Percentiles rank a stretch among this genome's conserved stretches.
phyloP scores from a whole-genome alignment of 2,113 vertebrate species.

The Megalops atlanticus region DNA sequence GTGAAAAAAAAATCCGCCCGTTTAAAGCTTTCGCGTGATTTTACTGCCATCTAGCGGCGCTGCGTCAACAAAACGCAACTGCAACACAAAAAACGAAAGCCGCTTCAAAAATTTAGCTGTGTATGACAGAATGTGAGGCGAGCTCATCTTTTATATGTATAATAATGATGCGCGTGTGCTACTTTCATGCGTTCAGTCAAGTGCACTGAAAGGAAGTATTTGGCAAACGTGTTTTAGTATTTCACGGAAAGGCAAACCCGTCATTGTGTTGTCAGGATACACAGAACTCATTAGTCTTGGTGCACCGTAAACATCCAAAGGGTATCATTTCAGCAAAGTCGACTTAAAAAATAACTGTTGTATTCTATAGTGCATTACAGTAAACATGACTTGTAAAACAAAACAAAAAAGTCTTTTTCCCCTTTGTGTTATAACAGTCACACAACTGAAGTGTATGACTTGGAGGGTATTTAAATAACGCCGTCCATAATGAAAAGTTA shows the following conservation, averaged over 20 bases:
- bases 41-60: slow-evolving; percentile 70
- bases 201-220: neutral
- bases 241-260: neutral
- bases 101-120: no score
- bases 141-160: no score
- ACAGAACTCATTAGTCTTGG: neutral
- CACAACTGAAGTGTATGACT: neutral
- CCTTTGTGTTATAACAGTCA: neutral
- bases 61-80: neutral
- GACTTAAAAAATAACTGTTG: neutral
- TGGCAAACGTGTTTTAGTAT: neutral
- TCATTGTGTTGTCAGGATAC: neutral
- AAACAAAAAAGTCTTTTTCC: neutral
- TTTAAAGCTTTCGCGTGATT: slow-evolving; percentile 37
- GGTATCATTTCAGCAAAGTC: neutral
- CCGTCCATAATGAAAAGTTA: slow-evolving; percentile 22
- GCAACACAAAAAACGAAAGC: no score
- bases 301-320: neutral
- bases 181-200: neutral
- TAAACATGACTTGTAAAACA: neutral
- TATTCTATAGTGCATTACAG: no score
- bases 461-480: slow-evolving; percentile 1
- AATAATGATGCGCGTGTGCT: no score
- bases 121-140: no score
- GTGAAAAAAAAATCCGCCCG: slow-evolving; percentile 23